Conservation (phyloP, 1,140 invertebrate species). For the Brachionus rubens region DNA sequence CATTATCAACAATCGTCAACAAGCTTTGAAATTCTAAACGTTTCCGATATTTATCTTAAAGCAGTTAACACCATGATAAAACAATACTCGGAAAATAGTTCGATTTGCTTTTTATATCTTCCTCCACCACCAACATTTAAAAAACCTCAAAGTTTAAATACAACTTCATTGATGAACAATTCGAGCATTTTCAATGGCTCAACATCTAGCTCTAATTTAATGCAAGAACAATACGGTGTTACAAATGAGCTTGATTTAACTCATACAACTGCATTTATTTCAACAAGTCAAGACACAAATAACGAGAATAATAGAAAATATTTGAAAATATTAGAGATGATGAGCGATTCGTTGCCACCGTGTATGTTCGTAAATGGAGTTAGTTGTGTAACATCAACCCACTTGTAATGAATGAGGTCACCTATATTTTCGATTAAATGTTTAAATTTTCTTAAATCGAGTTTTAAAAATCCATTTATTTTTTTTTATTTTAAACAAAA, state of each 20-base stretch:
- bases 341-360: constrained; percentile 29
- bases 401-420: constrained; percentile 28
- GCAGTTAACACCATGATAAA: constrained; percentile 27
- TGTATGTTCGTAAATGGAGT: constrained; percentile 43
- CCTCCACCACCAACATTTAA: constrained; percentile 33
- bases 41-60: constrained; percentile 31
- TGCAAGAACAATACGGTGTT: not conserved
- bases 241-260: not conserved
- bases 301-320: constrained; percentile 16
- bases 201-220: constrained; percentile 22
- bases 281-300: constrained; percentile 28
- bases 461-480: too few relatives aligned
- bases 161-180: not conserved
- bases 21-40: not conserved
- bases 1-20: constrained; percentile 21
- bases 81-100: constrained; percentile 34
- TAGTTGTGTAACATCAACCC: constrained; percentile 43
- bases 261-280: constrained; percentile 33
- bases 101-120: constrained; percentile 35
- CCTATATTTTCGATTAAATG: too few relatives aligned
- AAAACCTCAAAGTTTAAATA: not conserved
- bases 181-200: not conserved
- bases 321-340: constrained; percentile 7
- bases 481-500: too few relatives aligned
- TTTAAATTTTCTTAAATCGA: too few relatives aligned